Conservation (phyloP, 92 coral and sea anemone genomes). For the Paramuricea clavata region DNA sequence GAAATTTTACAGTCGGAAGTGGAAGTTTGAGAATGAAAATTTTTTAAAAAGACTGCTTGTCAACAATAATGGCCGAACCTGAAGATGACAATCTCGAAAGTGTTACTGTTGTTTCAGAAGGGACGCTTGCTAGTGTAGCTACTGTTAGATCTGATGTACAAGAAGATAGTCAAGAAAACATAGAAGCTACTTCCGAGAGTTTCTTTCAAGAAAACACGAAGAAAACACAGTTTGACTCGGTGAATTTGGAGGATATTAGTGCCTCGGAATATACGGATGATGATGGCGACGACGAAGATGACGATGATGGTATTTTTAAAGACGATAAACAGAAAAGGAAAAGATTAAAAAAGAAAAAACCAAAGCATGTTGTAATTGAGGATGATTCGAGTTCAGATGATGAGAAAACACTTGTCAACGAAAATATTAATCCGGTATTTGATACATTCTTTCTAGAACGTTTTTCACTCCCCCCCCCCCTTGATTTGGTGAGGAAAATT, state of each 20-base stretch:
- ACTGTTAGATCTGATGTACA: constrained; percentile 49
- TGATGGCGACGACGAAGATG: constrained; percentile 82
- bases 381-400: constrained; percentile 95
- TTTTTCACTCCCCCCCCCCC: not conserved
- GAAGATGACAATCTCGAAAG: constrained; percentile 11
- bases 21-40: not conserved
- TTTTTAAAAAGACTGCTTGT: not conserved
- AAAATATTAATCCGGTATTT: constrained; percentile 84
- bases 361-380: constrained; percentile 71
- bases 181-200: constrained; percentile 75
- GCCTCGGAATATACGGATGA: constrained; percentile 72
- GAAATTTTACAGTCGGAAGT: not conserved
- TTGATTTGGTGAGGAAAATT: not conserved
- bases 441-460: not conserved
- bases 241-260: constrained; percentile 80
- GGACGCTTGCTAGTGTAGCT: not conserved
- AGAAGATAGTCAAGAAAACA: constrained; percentile 74
- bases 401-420: constrained; percentile 43
- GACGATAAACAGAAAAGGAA: constrained; percentile 76
- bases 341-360: constrained; percentile 84
- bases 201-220: constrained; percentile 67
- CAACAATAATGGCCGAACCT: constrained; percentile 21
- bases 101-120: constrained; percentile 9
- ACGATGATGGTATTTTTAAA: constrained; percentile 73
- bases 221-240: constrained; percentile 84